phyloP scores from a whole-genome alignment of 2,797 vertebrate genomes.

The Microctenopoma steveboyesi region DNA sequence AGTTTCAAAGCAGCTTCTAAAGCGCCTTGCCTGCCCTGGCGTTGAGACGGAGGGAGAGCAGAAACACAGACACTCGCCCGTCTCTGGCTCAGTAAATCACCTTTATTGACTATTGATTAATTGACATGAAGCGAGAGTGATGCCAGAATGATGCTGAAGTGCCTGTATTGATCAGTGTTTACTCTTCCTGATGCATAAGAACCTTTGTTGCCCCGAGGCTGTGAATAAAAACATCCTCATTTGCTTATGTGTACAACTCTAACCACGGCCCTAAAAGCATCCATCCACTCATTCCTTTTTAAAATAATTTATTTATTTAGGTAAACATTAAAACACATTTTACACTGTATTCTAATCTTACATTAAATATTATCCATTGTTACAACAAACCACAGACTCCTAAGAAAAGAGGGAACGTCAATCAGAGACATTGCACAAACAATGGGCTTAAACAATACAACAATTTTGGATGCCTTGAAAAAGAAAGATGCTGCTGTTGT shows the following conservation, averaged over 20 bases:
- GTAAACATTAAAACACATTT: background rate
- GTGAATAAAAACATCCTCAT: background rate
- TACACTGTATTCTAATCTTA: background rate
- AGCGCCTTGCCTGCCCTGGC: constrained; percentile 18
- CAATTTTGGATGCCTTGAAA: no score
- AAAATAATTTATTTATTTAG: background rate
- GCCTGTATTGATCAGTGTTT: constrained; percentile 34
- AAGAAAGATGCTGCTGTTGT: no score
- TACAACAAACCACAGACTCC: background rate
- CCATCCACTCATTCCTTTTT: background rate
- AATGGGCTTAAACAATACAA: no score
- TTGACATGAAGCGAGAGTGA: constrained; percentile 10
- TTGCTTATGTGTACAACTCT: background rate
- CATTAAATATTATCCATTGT: background rate
- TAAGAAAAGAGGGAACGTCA: no score
- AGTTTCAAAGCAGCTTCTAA: constrained; percentile 29
- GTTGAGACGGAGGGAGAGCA: background rate
- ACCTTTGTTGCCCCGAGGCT: background rate
- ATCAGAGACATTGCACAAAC: no score
- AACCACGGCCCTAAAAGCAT: background rate
- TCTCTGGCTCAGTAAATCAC: constrained; percentile 25
- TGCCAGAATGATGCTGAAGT: constrained; percentile 25
- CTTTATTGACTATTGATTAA: constrained; percentile 51
- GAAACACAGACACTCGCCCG: background rate
- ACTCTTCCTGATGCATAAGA: constrained; percentile 20